phyloP scores from a whole-genome alignment of 1,140 invertebrate species.

The Sipha flava region DNA sequence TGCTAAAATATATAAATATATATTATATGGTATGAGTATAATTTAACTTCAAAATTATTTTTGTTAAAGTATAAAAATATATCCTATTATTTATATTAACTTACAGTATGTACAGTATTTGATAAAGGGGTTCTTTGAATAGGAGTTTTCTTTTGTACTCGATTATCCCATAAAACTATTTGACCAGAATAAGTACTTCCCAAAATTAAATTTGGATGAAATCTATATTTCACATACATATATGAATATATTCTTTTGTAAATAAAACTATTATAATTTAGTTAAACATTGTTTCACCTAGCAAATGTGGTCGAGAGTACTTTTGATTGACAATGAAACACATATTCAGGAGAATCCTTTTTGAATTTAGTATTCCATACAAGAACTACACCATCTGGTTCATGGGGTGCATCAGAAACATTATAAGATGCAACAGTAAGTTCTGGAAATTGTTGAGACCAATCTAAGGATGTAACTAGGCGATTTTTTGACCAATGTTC shows the following conservation, averaged over 20 bases:
- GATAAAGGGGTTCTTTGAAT: constrained; percentile 91
- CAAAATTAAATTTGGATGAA: constrained; percentile 94
- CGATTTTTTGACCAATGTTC: constrained; percentile 94
- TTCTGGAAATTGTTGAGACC: constrained; percentile 92
- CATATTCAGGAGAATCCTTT: constrained; percentile 92
- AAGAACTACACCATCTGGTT: constrained; percentile 92
- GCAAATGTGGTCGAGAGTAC: constrained; percentile 95
- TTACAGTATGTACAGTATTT: constrained; percentile 85
- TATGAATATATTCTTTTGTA: background rate
- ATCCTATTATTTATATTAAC: no score
- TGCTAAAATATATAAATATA: constrained; percentile 52
- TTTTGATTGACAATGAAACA: constrained; percentile 95
- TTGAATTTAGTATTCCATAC: constrained; percentile 99
- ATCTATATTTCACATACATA: constrained; percentile 48
- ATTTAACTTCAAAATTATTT: no score
- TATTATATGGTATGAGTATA: no score
- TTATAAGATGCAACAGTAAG: constrained; percentile 90
- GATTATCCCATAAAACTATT: constrained; percentile 97
- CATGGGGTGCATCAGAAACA: constrained; percentile 89
- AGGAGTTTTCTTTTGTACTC: constrained; percentile 92
- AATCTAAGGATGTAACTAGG: constrained; percentile 89
- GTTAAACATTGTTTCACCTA: constrained; percentile 44
- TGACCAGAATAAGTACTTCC: constrained; percentile 98
- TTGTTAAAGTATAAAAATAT: no score
- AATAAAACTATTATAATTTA: background rate